Percentiles rank a stretch among this genome's conserved stretches.
phyloP scores from a whole-genome alignment of 1,140 invertebrate genomes.

The Drosophila insularis region DNA sequence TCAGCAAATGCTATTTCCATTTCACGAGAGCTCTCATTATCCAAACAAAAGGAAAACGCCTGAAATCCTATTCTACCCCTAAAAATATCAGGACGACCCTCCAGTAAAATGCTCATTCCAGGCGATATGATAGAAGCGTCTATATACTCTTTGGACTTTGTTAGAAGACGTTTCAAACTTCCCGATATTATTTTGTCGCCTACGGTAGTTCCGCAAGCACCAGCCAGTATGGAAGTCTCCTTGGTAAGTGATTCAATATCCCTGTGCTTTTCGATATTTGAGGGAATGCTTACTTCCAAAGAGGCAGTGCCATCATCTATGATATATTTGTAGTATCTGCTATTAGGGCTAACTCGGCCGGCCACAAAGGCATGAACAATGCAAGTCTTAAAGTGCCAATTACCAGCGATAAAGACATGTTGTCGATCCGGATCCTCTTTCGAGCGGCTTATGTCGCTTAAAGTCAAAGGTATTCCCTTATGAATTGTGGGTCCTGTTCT shows the following conservation, averaged over 20 bases:
- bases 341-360: constrained; percentile 27
- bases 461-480: constrained; percentile 37
- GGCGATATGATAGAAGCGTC: constrained; percentile 43
- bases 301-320: constrained; percentile 64
- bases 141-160: constrained; percentile 27
- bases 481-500: constrained; percentile 27
- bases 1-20: constrained; percentile 63
- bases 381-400: constrained; percentile 42
- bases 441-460: constrained; percentile 31
- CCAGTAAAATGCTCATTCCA: constrained; percentile 52
- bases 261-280: not conserved
- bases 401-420: constrained; percentile 15
- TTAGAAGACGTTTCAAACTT: constrained; percentile 45
- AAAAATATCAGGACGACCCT: constrained; percentile 42
- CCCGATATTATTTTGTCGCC: not conserved
- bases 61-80: constrained; percentile 25
- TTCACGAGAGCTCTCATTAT: constrained; percentile 20
- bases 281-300: constrained; percentile 45
- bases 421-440: constrained; percentile 9
- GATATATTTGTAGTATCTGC: constrained; percentile 42
- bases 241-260: constrained; percentile 21
- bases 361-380: constrained; percentile 46
- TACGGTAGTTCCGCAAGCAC: not conserved
- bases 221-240: constrained; percentile 16
- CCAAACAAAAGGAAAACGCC: constrained; percentile 38